A percentile compares a stretch with the other conserved stretches of the same genome.
phyloP scores from a whole-genome alignment of 2,113 vertebrate species.

The Meleagris gallopavo region DNA sequence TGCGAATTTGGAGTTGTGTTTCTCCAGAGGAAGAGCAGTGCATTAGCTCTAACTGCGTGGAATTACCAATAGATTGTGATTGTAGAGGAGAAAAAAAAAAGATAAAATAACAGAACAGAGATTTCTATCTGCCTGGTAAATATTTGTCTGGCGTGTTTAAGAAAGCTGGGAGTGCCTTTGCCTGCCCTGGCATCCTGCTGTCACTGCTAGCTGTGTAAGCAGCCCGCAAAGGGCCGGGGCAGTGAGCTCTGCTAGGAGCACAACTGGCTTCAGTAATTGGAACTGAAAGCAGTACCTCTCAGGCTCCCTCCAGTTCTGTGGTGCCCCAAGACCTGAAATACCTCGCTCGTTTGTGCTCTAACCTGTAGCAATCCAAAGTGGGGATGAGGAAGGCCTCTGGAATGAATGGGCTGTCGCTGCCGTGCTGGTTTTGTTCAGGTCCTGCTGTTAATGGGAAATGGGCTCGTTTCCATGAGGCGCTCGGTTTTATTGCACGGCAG shows the following conservation, averaged over 20 bases:
- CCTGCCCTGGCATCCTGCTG: neutral
- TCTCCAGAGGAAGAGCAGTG: neutral
- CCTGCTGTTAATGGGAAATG: slow-evolving; percentile 60
- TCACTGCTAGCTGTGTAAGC: slow-evolving; percentile 33
- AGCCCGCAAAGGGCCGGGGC: slow-evolving; percentile 37
- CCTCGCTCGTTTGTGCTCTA: slow-evolving; percentile 52
- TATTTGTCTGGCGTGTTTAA: neutral
- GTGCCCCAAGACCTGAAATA: slow-evolving; percentile 39
- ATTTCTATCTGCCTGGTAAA: neutral
- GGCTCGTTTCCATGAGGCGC: slow-evolving; percentile 44
- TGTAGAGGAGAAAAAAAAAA: neutral
- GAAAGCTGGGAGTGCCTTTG: neutral
- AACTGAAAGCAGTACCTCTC: slow-evolving; percentile 67
- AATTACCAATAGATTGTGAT: neutral
- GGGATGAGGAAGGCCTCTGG: neutral
- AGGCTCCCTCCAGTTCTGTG: slow-evolving; percentile 32
- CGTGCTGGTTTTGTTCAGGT: slow-evolving; percentile 72
- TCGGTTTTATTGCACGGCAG: slow-evolving; percentile 20
- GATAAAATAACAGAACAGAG: neutral
- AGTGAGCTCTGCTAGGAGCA: slow-evolving; percentile 54
- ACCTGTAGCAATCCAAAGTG: slow-evolving; percentile 61
- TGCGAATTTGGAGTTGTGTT: fast-evolving
- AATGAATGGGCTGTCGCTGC: slow-evolving; percentile 56
- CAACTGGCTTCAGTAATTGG: slow-evolving; percentile 69
- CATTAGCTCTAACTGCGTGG: neutral